Evolutionary conservation across 2,888 invertebrate genomes (phyloP).

Genomic region (Pristionchus exspectatus): DNA sequence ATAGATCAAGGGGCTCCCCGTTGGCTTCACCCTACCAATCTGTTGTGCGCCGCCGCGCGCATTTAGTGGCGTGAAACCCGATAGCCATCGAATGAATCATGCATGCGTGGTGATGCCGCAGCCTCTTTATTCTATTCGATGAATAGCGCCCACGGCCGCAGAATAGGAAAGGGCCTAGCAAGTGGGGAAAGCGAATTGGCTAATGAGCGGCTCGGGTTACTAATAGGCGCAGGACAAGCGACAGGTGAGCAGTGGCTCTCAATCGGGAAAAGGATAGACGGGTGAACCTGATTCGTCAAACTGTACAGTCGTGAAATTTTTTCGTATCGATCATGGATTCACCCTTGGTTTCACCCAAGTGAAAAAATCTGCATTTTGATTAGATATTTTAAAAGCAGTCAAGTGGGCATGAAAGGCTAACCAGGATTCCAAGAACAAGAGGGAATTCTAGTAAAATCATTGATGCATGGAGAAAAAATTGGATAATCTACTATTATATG

Average conservation of each 20-base stretch:
- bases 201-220: slow-evolving; percentile 5
- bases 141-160: background rate
- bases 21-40: background rate
- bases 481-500: too few species aligned
- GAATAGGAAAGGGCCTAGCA: background rate
- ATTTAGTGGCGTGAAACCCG: slow-evolving; percentile 25
- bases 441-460: too few species aligned
- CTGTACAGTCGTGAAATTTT: too few species aligned
- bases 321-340: too few species aligned
- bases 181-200: background rate
- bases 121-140: background rate
- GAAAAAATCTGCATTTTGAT: too few species aligned
- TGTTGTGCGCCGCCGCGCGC: background rate
- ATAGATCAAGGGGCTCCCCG: background rate
- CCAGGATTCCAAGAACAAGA: too few species aligned
- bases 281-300: too few species aligned
- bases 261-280: too few species aligned
- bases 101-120: background rate
- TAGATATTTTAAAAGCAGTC: too few species aligned
- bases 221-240: background rate
- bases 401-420: too few species aligned
- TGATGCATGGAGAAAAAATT: too few species aligned
- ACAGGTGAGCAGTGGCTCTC: background rate
- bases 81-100: background rate
- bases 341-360: too few species aligned